A percentile compares a stretch with the other conserved stretches of the same genome.
phyloP scores from a whole-genome alignment of 2,113 vertebrate species.

The Euleptes europaea region DNA sequence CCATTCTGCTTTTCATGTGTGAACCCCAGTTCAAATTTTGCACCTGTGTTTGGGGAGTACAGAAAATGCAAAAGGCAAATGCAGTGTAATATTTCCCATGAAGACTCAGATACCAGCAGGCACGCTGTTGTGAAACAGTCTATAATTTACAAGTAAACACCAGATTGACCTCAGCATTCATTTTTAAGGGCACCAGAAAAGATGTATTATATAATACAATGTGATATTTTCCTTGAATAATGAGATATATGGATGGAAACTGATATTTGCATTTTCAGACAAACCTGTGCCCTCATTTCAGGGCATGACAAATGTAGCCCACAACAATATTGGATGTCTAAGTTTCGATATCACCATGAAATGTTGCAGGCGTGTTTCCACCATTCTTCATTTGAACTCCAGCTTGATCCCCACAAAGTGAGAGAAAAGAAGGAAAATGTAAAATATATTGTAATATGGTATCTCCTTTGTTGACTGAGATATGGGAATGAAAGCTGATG shows the following conservation, averaged over 20 bases:
- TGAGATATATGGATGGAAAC: neutral
- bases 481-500: neutral
- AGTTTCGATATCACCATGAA: neutral
- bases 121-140: too few relatives aligned
- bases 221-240: neutral
- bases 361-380: neutral
- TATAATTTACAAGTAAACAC: neutral
- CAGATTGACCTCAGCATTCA: neutral
- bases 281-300: neutral
- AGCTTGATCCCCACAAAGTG: too few relatives aligned
- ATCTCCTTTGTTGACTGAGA: too few relatives aligned
- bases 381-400: neutral
- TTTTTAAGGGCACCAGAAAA: neutral
- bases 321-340: neutral
- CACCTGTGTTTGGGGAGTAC: too few relatives aligned
- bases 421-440: neutral
- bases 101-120: too few relatives aligned
- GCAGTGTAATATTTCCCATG: too few relatives aligned
- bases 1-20: neutral
- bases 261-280: neutral
- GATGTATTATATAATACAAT: neutral
- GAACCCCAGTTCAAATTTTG: neutral
- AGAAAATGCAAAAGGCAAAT: too few relatives aligned
- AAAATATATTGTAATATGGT: too few relatives aligned
- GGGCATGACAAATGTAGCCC: neutral